Conservation (phyloP, 2,113 vertebrate species). For the Mesitornis unicolor region DNA sequence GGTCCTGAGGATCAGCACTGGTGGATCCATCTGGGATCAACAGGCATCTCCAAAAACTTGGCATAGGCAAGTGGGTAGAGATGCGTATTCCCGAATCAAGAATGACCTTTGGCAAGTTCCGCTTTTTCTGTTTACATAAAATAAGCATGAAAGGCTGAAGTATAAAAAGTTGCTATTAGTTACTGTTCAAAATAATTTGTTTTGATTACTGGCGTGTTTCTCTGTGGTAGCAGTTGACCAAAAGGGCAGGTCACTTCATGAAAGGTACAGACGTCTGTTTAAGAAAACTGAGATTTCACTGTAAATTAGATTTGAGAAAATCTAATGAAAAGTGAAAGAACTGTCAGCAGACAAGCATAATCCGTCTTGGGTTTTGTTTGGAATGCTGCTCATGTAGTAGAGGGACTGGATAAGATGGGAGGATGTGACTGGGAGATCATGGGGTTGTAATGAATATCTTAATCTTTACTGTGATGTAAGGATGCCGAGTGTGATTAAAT, state of each 20-base stretch:
- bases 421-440: neutral
- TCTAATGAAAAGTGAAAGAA: neutral
- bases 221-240: neutral
- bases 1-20: neutral
- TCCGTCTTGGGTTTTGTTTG: neutral
- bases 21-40: conserved; percentile 18
- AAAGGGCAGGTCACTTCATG: accelerated
- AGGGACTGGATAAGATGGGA: neutral
- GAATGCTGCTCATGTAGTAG: neutral
- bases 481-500: neutral
- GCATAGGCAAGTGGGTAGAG: neutral
- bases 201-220: neutral
- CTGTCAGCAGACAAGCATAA: neutral
- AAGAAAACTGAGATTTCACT: neutral
- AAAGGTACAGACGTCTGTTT: neutral
- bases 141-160: neutral
- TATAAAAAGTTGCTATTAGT: neutral
- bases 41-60: neutral
- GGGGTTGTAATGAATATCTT: neutral
- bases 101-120: neutral
- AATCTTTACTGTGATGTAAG: neutral
- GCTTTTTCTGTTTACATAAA: neutral
- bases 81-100: neutral
- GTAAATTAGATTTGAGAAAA: neutral
- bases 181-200: neutral